Conservation (phyloP, 2,113 vertebrate species). For the Oryzias javanicus region DNA sequence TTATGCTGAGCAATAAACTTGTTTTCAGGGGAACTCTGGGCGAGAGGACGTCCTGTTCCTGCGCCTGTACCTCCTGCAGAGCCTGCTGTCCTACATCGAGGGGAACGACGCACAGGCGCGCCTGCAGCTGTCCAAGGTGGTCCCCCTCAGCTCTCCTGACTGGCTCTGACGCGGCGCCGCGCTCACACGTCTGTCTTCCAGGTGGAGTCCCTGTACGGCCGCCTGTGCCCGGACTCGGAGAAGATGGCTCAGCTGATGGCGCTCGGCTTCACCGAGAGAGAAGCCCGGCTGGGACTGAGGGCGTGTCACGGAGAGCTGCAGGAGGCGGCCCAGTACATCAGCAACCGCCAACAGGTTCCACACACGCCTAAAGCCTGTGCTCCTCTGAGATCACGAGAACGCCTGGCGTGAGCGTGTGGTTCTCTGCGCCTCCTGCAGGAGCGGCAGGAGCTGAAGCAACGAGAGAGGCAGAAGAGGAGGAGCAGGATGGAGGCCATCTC, state of each 20-base stretch:
- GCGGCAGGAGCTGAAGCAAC: conserved; percentile 79
- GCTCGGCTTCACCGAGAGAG: conserved; percentile 89
- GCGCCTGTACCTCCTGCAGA: conserved; percentile 92
- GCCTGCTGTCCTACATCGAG: conserved; percentile 85
- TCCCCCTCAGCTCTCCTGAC: not conserved
- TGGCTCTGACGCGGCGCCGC: not conserved
- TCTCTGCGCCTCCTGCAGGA: conserved; percentile 71
- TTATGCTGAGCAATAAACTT: not conserved
- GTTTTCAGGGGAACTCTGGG: conserved; percentile 86
- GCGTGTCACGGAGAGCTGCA: conserved; percentile 87
- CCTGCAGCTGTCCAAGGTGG: conserved; percentile 81
- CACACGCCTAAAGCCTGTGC: no score
- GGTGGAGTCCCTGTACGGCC: conserved; percentile 82
- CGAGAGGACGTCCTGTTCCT: conserved; percentile 93
- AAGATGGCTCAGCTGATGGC: conserved; percentile 83
- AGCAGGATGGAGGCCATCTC: conserved; percentile 76
- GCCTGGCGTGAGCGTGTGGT: no score
- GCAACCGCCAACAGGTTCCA: conserved; percentile 83
- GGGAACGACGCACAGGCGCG: conserved; percentile 83
- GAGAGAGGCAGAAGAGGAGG: conserved; percentile 81
- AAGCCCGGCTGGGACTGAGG: conserved; percentile 88
- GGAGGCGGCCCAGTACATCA: conserved; percentile 84
- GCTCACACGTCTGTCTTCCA: conserved; percentile 40
- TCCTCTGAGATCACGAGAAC: not conserved
- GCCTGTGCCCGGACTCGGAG: conserved; percentile 82